Evolutionary conservation across 1,140 invertebrate species (phyloP).

Genomic region (Pogonomyrmex barbatus): DNA sequence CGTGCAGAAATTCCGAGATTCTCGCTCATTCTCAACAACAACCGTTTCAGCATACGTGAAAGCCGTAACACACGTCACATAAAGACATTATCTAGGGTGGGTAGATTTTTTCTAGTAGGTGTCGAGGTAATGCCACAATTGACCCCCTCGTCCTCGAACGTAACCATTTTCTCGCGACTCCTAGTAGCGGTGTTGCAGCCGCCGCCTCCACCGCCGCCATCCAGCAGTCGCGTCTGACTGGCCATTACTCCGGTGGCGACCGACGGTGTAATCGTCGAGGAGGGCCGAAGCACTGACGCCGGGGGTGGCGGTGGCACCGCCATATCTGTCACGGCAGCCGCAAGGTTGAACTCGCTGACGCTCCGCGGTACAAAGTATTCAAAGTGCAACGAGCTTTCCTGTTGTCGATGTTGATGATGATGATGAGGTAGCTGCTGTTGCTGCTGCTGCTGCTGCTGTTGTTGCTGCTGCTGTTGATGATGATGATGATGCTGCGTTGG

Average conservation of each 20-base stretch:
- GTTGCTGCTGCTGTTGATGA: slow-evolving; percentile 73
- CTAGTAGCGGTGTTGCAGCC: slow-evolving; percentile 79
- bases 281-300: slow-evolving; percentile 77
- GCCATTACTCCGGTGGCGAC: slow-evolving; percentile 58
- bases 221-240: slow-evolving; percentile 78
- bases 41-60: not conserved
- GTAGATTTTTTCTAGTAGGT: slow-evolving; percentile 82
- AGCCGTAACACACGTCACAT: slow-evolving; percentile 86
- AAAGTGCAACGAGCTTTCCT: slow-evolving; percentile 88
- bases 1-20: not conserved
- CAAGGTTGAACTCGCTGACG: slow-evolving; percentile 92
- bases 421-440: slow-evolving; percentile 71
- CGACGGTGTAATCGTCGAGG: slow-evolving; percentile 71
- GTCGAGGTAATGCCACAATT: slow-evolving; percentile 79
- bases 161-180: slow-evolving; percentile 92
- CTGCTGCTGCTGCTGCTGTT: slow-evolving; percentile 83
- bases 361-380: slow-evolving; percentile 94
- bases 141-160: slow-evolving; percentile 91
- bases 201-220: slow-evolving; percentile 74
- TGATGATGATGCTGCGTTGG: slow-evolving; percentile 79
- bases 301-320: slow-evolving; percentile 85
- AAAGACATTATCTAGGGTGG: slow-evolving; percentile 87
- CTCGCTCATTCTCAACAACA: not conserved
- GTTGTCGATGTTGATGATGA: slow-evolving; percentile 76
- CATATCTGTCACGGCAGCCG: slow-evolving; percentile 86